These are phyloP conservation scores for Cololabis saira DNA, from an alignment of 2,113 vertebrate genomes.

Conservation along the genomic window DNA sequence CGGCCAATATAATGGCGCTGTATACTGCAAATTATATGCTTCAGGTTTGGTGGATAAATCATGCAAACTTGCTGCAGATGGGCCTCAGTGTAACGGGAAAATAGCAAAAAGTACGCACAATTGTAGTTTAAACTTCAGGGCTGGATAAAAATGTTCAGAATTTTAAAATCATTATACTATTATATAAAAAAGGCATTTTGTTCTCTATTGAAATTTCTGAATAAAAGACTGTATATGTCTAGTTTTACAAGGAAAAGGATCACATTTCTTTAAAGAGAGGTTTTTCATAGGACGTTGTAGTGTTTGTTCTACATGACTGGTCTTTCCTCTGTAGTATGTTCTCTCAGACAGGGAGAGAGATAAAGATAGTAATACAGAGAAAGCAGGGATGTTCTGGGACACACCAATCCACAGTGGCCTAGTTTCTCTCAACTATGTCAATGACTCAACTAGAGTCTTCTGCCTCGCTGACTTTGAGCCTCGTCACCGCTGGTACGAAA, in stretches of 20 bases:
- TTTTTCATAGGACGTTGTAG: slow-evolving; percentile 5
- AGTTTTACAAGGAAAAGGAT: background rate
- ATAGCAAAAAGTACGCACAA: too few species aligned
- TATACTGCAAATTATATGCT: too few species aligned
- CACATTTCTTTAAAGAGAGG: background rate
- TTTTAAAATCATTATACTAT: too few species aligned
- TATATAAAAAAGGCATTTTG: too few species aligned
- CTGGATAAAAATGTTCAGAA: too few species aligned
- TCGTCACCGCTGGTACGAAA: slow-evolving; percentile 54
- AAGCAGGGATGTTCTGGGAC: slow-evolving; percentile 60
- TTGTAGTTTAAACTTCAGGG: too few species aligned
- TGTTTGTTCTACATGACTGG: slow-evolving; percentile 17
- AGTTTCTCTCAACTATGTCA: slow-evolving; percentile 66
- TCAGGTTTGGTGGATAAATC: too few species aligned
- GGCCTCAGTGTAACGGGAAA: too few species aligned
- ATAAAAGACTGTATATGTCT: too few species aligned
- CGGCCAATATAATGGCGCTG: too few species aligned
- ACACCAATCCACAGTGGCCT: slow-evolving; percentile 72
- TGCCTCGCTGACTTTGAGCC: slow-evolving; percentile 65
- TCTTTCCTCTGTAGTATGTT: slow-evolving; percentile 28
- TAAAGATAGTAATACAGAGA: slow-evolving; percentile 26
- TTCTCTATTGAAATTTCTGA: too few species aligned
- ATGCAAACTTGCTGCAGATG: too few species aligned
- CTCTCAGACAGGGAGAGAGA: slow-evolving; percentile 22
- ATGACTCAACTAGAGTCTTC: slow-evolving; percentile 76